phyloP scores from a whole-genome alignment of 2,888 invertebrate genomes.

The Tolmerus cingulatus region DNA sequence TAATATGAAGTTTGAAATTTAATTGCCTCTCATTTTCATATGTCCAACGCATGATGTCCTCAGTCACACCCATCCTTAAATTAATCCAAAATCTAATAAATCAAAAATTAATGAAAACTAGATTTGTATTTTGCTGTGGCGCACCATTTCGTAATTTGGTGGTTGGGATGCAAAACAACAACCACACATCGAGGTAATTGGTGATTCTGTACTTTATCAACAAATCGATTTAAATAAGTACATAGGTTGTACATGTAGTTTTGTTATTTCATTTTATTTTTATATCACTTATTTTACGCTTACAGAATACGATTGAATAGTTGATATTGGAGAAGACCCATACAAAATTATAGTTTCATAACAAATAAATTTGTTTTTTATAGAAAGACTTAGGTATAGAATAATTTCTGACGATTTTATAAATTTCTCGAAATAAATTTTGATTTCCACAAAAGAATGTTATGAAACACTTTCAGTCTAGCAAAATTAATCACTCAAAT shows the following conservation, averaged over 20 bases:
- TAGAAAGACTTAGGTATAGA: no score
- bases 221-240: no score
- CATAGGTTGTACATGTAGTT: background rate
- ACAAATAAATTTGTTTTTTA: no score
- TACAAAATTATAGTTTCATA: no score
- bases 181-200: background rate
- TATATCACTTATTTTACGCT: no score
- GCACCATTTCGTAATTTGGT: background rate
- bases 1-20: background rate
- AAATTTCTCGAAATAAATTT: no score
- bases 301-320: no score
- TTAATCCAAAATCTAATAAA: background rate
- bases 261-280: background rate
- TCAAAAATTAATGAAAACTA: background rate
- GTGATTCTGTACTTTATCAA: background rate
- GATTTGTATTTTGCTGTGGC: background rate
- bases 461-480: no score
- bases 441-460: no score
- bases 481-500: no score
- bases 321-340: no score
- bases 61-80: background rate
- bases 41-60: background rate
- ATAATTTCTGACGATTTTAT: no score
- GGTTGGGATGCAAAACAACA: background rate
- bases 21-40: background rate